phyloP scores from a whole-genome alignment of 2,888 invertebrate species.

The Tillus elongatus region DNA sequence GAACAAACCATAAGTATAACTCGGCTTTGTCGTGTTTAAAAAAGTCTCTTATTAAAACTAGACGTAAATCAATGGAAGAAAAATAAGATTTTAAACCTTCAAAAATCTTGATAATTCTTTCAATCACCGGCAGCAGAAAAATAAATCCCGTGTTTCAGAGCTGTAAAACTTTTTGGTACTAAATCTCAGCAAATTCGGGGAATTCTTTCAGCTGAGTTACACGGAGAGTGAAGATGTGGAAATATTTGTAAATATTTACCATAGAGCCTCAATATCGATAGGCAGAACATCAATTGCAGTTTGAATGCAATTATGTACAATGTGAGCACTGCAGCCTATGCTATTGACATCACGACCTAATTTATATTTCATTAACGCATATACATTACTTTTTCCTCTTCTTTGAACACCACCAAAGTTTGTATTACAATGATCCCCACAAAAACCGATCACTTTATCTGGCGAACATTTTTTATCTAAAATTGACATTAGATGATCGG shows the following conservation, averaged over 20 bases:
- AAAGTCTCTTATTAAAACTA: constrained; percentile 20
- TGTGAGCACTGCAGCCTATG: constrained; percentile 30
- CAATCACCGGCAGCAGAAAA: constrained; percentile 25
- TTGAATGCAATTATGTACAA: constrained; percentile 30
- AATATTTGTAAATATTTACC: constrained; percentile 31
- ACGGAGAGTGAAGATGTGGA: constrained; percentile 31
- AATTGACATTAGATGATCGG: background rate
- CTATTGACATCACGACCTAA: constrained; percentile 20
- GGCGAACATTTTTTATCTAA: constrained; percentile 10
- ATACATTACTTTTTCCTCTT: constrained; percentile 16
- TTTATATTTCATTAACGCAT: constrained; percentile 15
- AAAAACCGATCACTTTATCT: constrained; percentile 16
- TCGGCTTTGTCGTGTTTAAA: no score
- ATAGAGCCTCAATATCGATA: constrained; percentile 30
- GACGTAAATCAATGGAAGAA: constrained; percentile 23
- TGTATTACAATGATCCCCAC: constrained; percentile 17
- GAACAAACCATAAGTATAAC: no score
- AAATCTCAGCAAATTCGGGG: constrained; percentile 26
- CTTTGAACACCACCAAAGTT: constrained; percentile 17
- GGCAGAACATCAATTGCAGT: constrained; percentile 28
- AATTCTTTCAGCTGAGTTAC: constrained; percentile 29
- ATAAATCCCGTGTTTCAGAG: constrained; percentile 27
- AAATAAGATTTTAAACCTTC: constrained; percentile 25
- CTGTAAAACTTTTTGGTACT: constrained; percentile 25
- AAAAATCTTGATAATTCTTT: constrained; percentile 27